phyloP scores from a whole-genome alignment of 2,797 vertebrate species.

The Xyrichtys novacula region DNA sequence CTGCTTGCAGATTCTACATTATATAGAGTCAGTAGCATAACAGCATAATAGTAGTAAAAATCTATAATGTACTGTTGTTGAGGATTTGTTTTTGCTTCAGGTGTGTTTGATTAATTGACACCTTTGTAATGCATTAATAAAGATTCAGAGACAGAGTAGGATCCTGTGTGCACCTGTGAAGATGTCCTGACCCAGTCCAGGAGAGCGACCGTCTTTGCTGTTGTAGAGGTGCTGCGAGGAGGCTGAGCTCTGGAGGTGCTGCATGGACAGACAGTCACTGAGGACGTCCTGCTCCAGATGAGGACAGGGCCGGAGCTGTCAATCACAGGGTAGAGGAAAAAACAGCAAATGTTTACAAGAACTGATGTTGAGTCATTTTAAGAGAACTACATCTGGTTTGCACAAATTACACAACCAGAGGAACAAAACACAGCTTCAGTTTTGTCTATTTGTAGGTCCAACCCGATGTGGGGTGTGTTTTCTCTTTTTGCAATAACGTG shows the following conservation, averaged over 20 bases:
- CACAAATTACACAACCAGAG: slow-evolving; percentile 42
- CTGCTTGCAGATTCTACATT: too few species aligned
- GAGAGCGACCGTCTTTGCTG: slow-evolving; percentile 87
- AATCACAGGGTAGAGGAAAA: slow-evolving; percentile 55
- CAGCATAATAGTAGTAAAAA: too few species aligned
- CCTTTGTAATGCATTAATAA: slow-evolving; percentile 1
- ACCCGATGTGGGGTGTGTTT: slow-evolving; percentile 38
- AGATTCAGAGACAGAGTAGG: slow-evolving; percentile 12
- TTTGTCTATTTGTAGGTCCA: slow-evolving; percentile 35
- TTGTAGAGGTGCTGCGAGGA: slow-evolving; percentile 88
- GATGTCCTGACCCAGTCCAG: slow-evolving; percentile 89
- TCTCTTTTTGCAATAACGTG: slow-evolving; percentile 51
- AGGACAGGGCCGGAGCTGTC: slow-evolving; percentile 89
- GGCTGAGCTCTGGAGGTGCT: slow-evolving; percentile 88
- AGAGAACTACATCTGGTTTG: slow-evolving; percentile 47
- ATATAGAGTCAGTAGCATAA: too few species aligned
- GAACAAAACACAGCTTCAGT: slow-evolving; percentile 28
- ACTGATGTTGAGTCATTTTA: slow-evolving; percentile 22
- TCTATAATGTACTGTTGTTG: too few species aligned
- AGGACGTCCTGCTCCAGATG: slow-evolving; percentile 91
- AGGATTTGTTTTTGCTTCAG: not conserved
- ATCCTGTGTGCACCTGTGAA: slow-evolving; percentile 87
- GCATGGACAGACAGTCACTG: slow-evolving; percentile 91
- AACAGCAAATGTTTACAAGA: slow-evolving; percentile 18
- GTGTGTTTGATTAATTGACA: slow-evolving; percentile 5